Evolutionary conservation across 2,888 invertebrate species (phyloP).

Genomic region (Sinotaia quadrata): DNA sequence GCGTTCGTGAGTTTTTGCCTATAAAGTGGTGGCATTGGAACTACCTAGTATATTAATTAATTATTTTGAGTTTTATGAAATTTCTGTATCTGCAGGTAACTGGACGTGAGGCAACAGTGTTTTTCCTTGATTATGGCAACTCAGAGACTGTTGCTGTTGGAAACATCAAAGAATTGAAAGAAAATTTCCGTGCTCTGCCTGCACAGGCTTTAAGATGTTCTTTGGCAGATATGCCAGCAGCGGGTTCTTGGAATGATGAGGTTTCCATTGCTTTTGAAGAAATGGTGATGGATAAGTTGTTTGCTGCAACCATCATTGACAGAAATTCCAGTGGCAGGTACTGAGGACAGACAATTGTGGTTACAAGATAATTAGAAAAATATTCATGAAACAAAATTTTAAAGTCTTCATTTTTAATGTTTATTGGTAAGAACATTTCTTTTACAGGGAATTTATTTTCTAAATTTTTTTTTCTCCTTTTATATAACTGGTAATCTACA

Average conservation of each 20-base stretch:
- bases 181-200: slow-evolving; percentile 55
- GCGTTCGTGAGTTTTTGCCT: no score
- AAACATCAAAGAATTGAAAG: slow-evolving; percentile 52
- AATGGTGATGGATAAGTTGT: slow-evolving; percentile 51
- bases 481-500: no score
- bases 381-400: no score
- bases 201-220: slow-evolving; percentile 58
- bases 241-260: slow-evolving; percentile 55
- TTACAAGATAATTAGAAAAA: no score
- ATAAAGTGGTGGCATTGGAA: no score
- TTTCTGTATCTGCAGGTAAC: no score
- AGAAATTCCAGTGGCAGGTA: slow-evolving; percentile 20
- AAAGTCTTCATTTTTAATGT: neutral
- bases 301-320: slow-evolving; percentile 48
- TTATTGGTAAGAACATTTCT: no score
- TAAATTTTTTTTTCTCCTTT: no score
- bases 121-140: slow-evolving; percentile 69
- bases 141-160: slow-evolving; percentile 46
- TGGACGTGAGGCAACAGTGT: slow-evolving; percentile 43
- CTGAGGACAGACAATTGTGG: no score
- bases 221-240: slow-evolving; percentile 50
- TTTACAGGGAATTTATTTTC: no score
- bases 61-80: no score
- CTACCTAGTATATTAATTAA: no score
- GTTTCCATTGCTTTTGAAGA: slow-evolving; percentile 56